phyloP scores from a whole-genome alignment of 2,797 vertebrate genomes.

The Nothura maculosa region DNA sequence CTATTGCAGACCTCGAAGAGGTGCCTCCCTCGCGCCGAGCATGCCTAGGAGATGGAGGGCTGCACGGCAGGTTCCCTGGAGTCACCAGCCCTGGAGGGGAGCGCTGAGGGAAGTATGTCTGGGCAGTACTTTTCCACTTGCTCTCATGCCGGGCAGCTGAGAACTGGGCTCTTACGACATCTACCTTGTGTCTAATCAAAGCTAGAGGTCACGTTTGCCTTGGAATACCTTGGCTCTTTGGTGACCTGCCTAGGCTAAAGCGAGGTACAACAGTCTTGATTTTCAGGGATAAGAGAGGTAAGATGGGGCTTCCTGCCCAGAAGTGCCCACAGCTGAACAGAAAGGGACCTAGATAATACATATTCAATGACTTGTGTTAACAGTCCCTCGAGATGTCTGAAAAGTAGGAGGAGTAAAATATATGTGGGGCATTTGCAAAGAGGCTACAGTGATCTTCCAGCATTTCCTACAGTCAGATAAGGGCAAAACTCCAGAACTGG shows the following conservation, averaged over 20 bases:
- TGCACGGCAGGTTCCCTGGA: neutral
- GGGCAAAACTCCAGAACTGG: neutral
- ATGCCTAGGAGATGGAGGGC: constrained; percentile 47
- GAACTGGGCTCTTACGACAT: neutral
- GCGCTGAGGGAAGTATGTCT: neutral
- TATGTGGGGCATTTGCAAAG: neutral
- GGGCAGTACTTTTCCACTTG: constrained; percentile 65
- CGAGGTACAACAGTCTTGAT: neutral
- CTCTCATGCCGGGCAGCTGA: neutral
- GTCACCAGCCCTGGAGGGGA: constrained; percentile 15
- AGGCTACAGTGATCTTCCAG: neutral
- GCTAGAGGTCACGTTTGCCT: neutral
- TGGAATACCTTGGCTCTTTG: neutral
- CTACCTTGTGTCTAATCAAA: neutral
- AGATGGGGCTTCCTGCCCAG: neutral
- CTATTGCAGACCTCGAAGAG: constrained; percentile 37
- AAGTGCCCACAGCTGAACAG: neutral
- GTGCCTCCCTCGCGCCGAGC: constrained; percentile 45
- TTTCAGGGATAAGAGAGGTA: neutral
- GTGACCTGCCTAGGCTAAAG: neutral
- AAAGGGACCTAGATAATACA: neutral
- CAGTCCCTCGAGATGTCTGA: neutral
- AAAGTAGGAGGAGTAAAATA: neutral
- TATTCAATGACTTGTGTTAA: neutral
- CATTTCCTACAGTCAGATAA: neutral